phyloP scores from a whole-genome alignment of 2,113 vertebrate species.

The Xerus inauris region DNA sequence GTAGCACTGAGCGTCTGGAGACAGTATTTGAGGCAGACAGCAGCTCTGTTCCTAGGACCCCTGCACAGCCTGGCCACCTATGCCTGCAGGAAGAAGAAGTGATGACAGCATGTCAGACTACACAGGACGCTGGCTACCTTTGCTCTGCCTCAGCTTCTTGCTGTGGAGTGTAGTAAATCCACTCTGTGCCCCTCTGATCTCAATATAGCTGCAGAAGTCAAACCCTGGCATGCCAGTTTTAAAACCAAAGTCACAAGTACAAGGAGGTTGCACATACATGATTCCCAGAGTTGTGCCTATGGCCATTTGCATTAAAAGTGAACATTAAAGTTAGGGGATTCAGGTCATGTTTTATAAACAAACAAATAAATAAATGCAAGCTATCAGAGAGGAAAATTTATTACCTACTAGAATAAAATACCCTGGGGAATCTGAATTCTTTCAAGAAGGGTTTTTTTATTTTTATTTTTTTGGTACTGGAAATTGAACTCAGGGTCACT shows the following conservation, averaged over 20 bases:
- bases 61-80: too few species aligned
- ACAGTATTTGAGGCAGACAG: not conserved
- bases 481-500: too few species aligned
- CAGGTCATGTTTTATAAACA: not conserved
- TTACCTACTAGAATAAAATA: not conserved
- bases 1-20: too few species aligned
- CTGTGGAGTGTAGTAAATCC: not conserved
- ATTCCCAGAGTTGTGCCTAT: not conserved
- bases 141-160: not conserved
- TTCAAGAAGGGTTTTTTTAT: too few species aligned
- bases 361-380: not conserved
- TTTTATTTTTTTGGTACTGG: too few species aligned
- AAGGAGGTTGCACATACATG: not conserved
- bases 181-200: not conserved
- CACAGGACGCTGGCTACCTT: fast-evolving
- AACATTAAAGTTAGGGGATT: not conserved
- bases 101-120: too few species aligned
- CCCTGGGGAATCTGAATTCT: not conserved
- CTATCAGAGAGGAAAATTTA: not conserved
- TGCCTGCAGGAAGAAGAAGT: not conserved
- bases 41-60: not conserved
- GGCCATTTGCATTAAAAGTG: not conserved
- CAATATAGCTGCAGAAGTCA: not conserved
- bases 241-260: not conserved
- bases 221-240: not conserved